Base-by-base conservation (phyloP, 2,113 vertebrate species). In the Silurus asotus region DNA sequence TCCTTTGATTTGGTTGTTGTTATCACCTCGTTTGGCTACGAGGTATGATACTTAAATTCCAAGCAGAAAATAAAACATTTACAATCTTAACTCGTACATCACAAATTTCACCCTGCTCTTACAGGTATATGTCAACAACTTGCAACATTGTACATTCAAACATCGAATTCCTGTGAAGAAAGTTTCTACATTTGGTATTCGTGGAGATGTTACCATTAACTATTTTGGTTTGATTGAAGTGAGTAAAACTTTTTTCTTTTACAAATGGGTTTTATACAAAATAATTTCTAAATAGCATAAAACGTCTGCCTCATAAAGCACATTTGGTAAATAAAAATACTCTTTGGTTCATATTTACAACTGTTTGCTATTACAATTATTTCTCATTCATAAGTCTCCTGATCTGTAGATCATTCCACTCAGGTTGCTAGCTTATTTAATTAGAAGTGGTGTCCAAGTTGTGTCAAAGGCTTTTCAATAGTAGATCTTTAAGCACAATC, bases 131-230 rank as follows among this genome's bases (percentile, higher is more conserved):
- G 65, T 86, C 1, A 86, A 86, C 55, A 67, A 55, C 8, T 11
- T 51, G 51, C n/a, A 62, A 15, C 53, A 62, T 62, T 86, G 78
- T 78, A 48, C 48, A 8, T 81, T 81, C 55, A 74, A 86, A 45
- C 84, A 86, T 37, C 37, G 77, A 9, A 58, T 86, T 48, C 77
- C 84, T 5, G 25, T 81, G 65, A 78, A 86, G 45, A 86, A 81
- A 37, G 77, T 81, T 45, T 61, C 77, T 28, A 17, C 14, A n/a
- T 14, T 86, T 14, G 5, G 25, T 3, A 51, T 86, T 25, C 5
- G 6, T 56, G 84, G 84, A 61, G 62, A 85, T 85, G 37, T 85
- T 14, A 14, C 53, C 2, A 58, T 80, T 0, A 65, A 58, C 28
- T n/a, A 59, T 17, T 48, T 62, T 59, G 84, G 53, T 58, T 37